Evolutionary conservation across 1,140 invertebrate species (phyloP).

Genomic region (Hycleus phaleratus): DNA sequence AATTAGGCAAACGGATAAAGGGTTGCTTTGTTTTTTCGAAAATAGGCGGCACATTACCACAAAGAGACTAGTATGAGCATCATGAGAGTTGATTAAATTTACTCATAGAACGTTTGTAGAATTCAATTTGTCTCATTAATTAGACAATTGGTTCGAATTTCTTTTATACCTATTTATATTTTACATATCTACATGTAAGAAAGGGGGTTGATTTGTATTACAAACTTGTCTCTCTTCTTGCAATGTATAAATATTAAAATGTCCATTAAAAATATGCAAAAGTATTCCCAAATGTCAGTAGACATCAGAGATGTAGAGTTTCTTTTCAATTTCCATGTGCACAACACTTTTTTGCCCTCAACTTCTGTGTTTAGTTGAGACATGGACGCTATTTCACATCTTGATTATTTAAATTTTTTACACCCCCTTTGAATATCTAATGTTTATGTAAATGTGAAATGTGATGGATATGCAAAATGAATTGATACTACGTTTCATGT

Average conservation of each 20-base stretch:
- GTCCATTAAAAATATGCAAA: constrained; percentile 18
- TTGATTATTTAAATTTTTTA: constrained; percentile 20
- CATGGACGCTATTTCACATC: constrained; percentile 3
- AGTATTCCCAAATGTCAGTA: constrained; percentile 14
- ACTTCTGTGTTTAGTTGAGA: not conserved
- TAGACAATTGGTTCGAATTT: constrained; percentile 15
- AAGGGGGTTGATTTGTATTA: too few relatives aligned
- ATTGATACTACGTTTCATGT: constrained; percentile 1
- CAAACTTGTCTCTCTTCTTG: too few relatives aligned
- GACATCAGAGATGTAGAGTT: constrained; percentile 8
- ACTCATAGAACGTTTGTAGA: constrained; percentile 5
- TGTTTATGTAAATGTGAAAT: constrained; percentile 16
- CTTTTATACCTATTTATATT: too few relatives aligned
- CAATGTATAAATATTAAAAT: constrained; percentile 14
- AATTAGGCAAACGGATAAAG: constrained; percentile 11
- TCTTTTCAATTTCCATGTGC: constrained; percentile 1
- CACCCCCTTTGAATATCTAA: constrained; percentile 14
- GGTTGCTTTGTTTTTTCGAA: constrained; percentile 7
- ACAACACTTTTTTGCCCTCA: not conserved
- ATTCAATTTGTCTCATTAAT: constrained; percentile 12
- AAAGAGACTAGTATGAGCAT: constrained; percentile 17
- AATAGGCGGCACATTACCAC: constrained; percentile 1
- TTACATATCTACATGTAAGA: too few relatives aligned
- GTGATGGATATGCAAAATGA: constrained; percentile 14
- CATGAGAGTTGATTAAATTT: constrained; percentile 9